phyloP scores from a whole-genome alignment of 53 echinoderm and acorn worm genomes.

The Luidia sarsii region DNA sequence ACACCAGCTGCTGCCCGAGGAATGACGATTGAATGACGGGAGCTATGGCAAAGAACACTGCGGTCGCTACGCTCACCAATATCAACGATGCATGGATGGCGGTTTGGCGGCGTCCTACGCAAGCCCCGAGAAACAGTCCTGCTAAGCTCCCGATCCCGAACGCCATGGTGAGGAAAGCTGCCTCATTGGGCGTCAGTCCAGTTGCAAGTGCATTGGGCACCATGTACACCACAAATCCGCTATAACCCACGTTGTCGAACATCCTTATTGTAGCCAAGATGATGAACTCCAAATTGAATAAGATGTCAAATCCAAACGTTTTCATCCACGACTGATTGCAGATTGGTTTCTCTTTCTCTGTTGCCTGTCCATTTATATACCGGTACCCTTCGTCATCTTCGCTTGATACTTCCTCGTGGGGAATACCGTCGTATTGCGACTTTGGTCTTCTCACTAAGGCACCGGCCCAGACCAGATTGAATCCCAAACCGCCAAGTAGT shows the following conservation, averaged over 20 bases:
- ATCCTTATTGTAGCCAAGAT: not conserved
- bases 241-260: not conserved
- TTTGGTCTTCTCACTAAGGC: constrained; percentile 4
- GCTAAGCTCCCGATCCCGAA: not conserved
- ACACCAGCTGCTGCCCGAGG: too few relatives aligned
- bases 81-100: too few relatives aligned
- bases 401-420: not conserved
- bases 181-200: not conserved
- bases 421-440: not conserved
- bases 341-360: not conserved
- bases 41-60: too few relatives aligned
- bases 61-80: too few relatives aligned
- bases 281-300: constrained; percentile 1
- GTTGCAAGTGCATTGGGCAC: not conserved
- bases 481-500: constrained; percentile 5
- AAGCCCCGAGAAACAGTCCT: not conserved
- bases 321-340: not conserved
- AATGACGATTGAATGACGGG: too few relatives aligned
- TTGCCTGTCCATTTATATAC: not conserved
- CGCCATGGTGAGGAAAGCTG: not conserved
- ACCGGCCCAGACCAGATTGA: constrained; percentile 4
- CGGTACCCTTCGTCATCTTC: not conserved
- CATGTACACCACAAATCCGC: not conserved
- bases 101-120: not conserved
- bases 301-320: not conserved